Percentiles rank a stretch among this genome's conserved stretches.
phyloP scores from a whole-genome alignment of 2,888 invertebrate genomes.

The Caenorhabditis panamensis region DNA sequence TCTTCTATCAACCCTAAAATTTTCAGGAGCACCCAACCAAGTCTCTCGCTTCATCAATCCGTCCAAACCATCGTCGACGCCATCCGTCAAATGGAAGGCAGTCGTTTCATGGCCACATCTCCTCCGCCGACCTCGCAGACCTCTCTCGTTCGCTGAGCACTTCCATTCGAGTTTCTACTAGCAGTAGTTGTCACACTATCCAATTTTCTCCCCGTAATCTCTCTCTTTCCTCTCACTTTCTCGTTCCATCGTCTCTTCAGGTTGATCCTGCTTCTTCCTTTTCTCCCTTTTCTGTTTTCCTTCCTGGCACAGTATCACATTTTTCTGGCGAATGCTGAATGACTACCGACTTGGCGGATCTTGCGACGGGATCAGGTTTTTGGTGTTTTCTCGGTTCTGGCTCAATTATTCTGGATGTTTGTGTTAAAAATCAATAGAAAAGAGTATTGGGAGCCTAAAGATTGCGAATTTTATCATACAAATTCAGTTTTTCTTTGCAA shows the following conservation, averaged over 20 bases:
- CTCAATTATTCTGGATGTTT: too few relatives aligned
- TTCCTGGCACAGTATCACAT: slow-evolving; percentile 42
- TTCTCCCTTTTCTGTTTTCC: slow-evolving; percentile 3
- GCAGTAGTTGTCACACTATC: slow-evolving; percentile 10
- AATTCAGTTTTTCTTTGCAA: too few relatives aligned
- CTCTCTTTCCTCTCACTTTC: slow-evolving; percentile 9
- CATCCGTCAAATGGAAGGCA: slow-evolving; percentile 93
- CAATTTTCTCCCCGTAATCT: slow-evolving; percentile 12
- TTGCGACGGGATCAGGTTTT: too few relatives aligned
- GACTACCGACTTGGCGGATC: too few relatives aligned
- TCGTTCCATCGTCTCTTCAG: slow-evolving; percentile 45
- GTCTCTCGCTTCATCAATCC: slow-evolving; percentile 69
- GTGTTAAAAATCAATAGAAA: too few relatives aligned
- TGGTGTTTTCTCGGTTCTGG: too few relatives aligned
- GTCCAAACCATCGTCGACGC: slow-evolving; percentile 98
- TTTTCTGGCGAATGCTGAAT: too few relatives aligned
- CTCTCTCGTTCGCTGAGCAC: slow-evolving; percentile 67
- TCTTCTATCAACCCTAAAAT: neutral
- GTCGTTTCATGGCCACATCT: slow-evolving; percentile 59
- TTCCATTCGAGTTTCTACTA: neutral
- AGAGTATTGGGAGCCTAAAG: too few relatives aligned
- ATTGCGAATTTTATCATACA: too few relatives aligned
- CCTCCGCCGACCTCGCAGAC: slow-evolving; percentile 70
- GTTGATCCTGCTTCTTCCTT: slow-evolving; percentile 52
- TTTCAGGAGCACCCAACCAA: slow-evolving; percentile 57